Percentiles rank a stretch among this genome's conserved stretches.
Conservation (phyloP, 1,140 invertebrate genomes). For the Drosophila chauvacae region DNA sequence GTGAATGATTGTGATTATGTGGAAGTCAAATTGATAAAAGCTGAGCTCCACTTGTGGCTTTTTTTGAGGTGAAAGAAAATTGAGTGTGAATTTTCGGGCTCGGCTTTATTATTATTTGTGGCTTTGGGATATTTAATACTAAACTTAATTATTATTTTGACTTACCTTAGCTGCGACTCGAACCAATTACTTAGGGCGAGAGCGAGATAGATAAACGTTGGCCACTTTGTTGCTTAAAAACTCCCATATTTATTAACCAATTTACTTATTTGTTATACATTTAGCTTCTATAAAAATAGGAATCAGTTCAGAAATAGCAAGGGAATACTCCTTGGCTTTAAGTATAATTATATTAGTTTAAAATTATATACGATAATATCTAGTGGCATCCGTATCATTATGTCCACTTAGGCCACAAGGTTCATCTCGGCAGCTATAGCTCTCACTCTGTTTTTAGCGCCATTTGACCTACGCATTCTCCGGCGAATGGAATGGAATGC, state of each 20-base stretch:
- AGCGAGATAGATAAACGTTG: no score
- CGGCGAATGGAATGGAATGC: slow-evolving; percentile 24
- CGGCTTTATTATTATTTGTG: background rate
- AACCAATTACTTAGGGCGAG: background rate
- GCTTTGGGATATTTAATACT: background rate
- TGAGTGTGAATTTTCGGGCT: background rate
- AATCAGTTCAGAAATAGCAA: no score
- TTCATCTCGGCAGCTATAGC: background rate
- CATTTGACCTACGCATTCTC: slow-evolving; percentile 46
- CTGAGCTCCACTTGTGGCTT: slow-evolving; percentile 6
- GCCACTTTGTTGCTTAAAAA: no score
- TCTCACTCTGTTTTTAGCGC: slow-evolving; percentile 7
- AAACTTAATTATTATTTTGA: background rate
- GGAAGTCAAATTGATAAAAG: slow-evolving; percentile 4
- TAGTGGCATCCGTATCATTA: slow-evolving; percentile 22
- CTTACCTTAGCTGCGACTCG: background rate
- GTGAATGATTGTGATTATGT: slow-evolving; percentile 24
- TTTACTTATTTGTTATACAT: no score
- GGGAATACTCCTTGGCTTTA: background rate
- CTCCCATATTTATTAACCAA: no score
- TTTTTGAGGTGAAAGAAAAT: slow-evolving; percentile 7
- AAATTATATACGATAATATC: background rate
- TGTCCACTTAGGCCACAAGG: slow-evolving; percentile 27
- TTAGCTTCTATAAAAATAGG: background rate
- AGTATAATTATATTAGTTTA: background rate